Base-by-base conservation (phyloP, 2,888 invertebrate genomes). In the Dorcus hopei region DNA sequence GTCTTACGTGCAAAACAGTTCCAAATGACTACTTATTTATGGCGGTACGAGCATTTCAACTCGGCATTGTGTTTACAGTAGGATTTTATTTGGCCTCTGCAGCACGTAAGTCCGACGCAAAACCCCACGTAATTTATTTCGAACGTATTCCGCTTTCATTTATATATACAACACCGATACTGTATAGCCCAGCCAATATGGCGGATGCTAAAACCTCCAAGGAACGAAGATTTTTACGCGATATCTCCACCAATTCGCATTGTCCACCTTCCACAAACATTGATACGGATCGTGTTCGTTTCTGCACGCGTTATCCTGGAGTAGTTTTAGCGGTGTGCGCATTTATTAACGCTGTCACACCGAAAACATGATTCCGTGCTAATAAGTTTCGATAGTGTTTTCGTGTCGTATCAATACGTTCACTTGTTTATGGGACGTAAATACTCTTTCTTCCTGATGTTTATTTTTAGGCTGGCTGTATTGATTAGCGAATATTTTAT, bases 41-140 rank as follows among this genome's bases (percentile, higher is more conserved):
- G 88, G 89, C 89, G 87, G 84, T 87, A 84, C 85, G 85, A 86
- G 85, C 86, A 83, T 83, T 86, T 83, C 85, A 84, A 83, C 83
- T 87, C 85, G 81, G 80, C 80, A 83, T 83, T 81, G 80, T 83
- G 81, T 81, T 82, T 80, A 77, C 83, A 80, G 80, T 84, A 80
- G 80, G 59, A 55, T 55, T 55, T 45, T 51, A 42, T 40, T 48
- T 59, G 49, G 52, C 54, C 52, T 33, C 49, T 42, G 48, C 55
- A 52, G 48, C 47, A 59, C 49, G 59, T 55, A 55, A 59, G 59
- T 59, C 42, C 23, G 38, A 38, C 38, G 14, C 14, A 48, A 38
- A 23, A 39, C 16, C 16, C 33, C 9, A 11, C 38, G 45, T 42
- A 48, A 33, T 41, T 33, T 9, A 38, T 39, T 16, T 11, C 19